Base-by-base conservation (phyloP, 2,888 invertebrate genomes). In the Beris morrisii region DNA sequence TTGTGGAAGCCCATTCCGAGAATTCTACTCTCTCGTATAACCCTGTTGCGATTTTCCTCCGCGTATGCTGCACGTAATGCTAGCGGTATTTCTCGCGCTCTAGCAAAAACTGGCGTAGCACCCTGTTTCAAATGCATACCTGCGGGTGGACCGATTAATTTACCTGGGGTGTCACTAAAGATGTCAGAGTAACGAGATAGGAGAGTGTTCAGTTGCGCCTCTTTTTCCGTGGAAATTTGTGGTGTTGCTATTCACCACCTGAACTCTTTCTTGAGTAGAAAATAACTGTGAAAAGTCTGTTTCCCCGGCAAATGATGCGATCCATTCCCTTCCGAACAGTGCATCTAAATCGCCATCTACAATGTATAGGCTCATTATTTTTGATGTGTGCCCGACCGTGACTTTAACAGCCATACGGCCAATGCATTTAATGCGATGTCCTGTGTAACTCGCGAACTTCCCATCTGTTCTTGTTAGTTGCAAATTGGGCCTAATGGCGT, bases 1-100 rank as follows among this genome's bases (percentile, higher is more conserved):
- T 66, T 11, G 59, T 69, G 15, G 69, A 69, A 12, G 67, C 64
- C 69, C 67, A 67, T 28, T 69, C 57, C 4, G 67, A 69, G 48
- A 28, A 13, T 7, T 65, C 43, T 31, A 50, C 43, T 43, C 38
- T 5, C 11, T 15, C 28, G 32, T 56, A 69, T 67, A 45, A 64
- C 52, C 68, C 69, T 66, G 63, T 66, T 67, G 0, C 64, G 66
- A 53, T 59, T 59, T 48, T 45, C 46, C 9, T 46, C 7, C 22
- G 38, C 38, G 38, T 38, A 38, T 38, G 38, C 38, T 5, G 9
- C 2, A 9, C 38, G 38, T 7, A 38, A 9, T 38, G 38, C 38
- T 9, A 38, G 38, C 5, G 38, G 0, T 56, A 63, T 45, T 67
- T 48, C 48, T 48, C 48, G 48, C 12, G 15, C 48, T 48, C 48